These are phyloP conservation scores for Bradypodion pumilum DNA, from an alignment of 2,797 vertebrate species.

Conservation along the genomic window DNA sequence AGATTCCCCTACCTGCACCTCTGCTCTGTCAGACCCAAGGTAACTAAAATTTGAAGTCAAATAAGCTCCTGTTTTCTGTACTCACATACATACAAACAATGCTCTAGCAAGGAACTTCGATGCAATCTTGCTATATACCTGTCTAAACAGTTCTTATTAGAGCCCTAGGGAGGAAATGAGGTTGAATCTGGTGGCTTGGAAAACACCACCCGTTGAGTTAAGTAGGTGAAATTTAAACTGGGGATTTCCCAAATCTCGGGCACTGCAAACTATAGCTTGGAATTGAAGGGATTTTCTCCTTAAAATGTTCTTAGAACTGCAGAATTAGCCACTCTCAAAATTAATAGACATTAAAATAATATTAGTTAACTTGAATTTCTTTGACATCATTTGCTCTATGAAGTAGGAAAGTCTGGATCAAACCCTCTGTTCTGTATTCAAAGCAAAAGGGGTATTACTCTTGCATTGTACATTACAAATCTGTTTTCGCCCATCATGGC, in stretches of 20 bases:
- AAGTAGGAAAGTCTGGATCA: not conserved
- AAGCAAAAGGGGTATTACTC: not conserved
- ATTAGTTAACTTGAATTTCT: not conserved
- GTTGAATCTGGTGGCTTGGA: not conserved
- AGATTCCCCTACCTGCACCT: not conserved
- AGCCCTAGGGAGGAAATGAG: not conserved
- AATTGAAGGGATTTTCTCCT: not conserved
- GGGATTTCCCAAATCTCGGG: not conserved
- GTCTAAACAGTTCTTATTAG: not conserved
- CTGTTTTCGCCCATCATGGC: not conserved
- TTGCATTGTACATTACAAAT: not conserved
- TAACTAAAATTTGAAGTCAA: conserved; percentile 16
- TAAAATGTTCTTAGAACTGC: not conserved
- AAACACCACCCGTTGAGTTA: not conserved
- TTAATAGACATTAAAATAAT: not conserved
- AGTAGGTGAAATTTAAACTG: not conserved
- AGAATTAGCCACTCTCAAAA: not conserved
- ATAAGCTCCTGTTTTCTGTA: conserved; percentile 9
- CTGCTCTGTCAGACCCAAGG: not conserved
- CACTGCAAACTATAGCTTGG: not conserved
- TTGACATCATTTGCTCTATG: not conserved
- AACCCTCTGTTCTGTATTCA: not conserved
- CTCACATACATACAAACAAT: conserved; percentile 1
- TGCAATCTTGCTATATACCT: conserved; percentile 25
- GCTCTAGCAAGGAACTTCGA: not conserved